Conservation (phyloP, 1,140 invertebrate species). For the Platyscapa corneri region DNA sequence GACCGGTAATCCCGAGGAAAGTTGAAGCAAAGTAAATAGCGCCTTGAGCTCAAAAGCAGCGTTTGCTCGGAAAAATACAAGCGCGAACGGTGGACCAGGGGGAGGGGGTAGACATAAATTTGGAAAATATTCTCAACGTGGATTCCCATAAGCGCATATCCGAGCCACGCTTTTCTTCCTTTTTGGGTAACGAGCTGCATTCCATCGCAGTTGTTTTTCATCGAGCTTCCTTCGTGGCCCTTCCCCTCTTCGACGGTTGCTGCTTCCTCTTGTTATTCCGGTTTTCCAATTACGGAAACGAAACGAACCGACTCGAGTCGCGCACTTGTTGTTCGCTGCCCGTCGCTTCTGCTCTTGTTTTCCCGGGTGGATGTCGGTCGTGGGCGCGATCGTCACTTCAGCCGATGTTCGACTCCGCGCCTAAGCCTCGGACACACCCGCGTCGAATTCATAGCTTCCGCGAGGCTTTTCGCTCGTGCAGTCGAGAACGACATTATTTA, state of each 20-base stretch:
- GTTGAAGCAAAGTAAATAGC: not conserved
- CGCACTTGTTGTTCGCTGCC: too few species aligned
- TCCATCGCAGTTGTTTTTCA: not conserved
- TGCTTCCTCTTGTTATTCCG: constrained; percentile 39
- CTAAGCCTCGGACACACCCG: too few species aligned
- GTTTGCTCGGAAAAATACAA: not conserved
- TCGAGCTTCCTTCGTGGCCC: not conserved
- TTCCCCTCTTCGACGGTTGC: not conserved
- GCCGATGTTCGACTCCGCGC: too few species aligned
- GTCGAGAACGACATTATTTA: too few species aligned
- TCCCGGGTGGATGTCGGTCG: too few species aligned
- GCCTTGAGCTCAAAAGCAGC: not conserved
- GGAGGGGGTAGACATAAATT: too few species aligned
- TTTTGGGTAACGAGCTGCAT: not conserved
- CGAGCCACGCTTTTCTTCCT: not conserved
- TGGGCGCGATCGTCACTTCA: not conserved
- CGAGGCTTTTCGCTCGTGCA: too few species aligned
- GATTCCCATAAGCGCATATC: not conserved
- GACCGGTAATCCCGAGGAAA: not conserved
- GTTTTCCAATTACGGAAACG: constrained; percentile 49
- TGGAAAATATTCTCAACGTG: too few species aligned
- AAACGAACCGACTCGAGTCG: not conserved
- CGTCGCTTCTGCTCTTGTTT: too few species aligned
- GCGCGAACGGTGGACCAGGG: not conserved
- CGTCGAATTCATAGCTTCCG: too few species aligned